These are phyloP conservation scores for Zosterops lateralis DNA, from an alignment of 2,113 vertebrate species.

Conservation along the genomic window DNA sequence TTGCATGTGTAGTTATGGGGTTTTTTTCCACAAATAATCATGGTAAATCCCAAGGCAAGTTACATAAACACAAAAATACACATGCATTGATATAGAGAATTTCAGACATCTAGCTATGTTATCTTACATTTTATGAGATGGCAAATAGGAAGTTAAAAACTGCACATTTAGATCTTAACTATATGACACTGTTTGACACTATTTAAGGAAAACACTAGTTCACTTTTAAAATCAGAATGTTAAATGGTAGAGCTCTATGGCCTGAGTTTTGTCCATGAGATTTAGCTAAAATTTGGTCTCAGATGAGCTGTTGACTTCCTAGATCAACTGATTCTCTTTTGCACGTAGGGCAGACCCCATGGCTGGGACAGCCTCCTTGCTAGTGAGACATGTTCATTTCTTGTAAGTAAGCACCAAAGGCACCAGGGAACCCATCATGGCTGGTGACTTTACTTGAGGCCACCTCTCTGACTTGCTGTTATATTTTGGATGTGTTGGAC, in stretches of 20 bases:
- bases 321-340: not conserved
- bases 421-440: not conserved
- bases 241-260: not conserved
- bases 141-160: not conserved
- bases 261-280: not conserved
- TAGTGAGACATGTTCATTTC: not conserved
- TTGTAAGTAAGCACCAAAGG: not conserved
- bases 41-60: conserved; percentile 27
- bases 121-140: not conserved
- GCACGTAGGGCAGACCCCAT: not conserved
- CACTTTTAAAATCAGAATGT: not conserved
- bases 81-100: not conserved
- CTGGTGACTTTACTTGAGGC: not conserved
- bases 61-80: not conserved
- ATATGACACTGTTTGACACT: not conserved
- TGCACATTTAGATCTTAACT: not conserved
- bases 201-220: not conserved
- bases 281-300: not conserved
- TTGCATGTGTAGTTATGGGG: not conserved
- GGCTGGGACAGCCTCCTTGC: not conserved
- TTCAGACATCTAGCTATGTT: not conserved
- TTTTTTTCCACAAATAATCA: not conserved
- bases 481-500: not conserved
- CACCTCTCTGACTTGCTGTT: not conserved
- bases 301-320: not conserved